Conservation (phyloP, 2,113 vertebrate genomes). For the Heloderma charlesbogerti region DNA sequence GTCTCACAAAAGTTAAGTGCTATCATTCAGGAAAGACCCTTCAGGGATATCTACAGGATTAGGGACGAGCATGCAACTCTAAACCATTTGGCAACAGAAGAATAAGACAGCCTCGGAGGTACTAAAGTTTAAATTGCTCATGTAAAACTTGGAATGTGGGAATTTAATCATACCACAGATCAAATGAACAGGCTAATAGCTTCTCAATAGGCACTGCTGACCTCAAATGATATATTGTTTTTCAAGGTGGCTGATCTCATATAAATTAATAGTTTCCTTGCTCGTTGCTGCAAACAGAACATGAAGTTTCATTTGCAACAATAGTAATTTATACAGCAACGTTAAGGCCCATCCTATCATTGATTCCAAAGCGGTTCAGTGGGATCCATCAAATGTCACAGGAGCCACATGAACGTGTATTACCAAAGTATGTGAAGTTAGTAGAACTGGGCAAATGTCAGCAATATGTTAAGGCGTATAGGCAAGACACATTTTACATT, state of each 20-base stretch:
- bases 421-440: neutral
- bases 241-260: slow-evolving; percentile 8
- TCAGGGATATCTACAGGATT: neutral
- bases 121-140: slow-evolving; percentile 19
- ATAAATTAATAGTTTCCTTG: neutral
- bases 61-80: neutral
- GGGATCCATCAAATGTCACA: neutral
- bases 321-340: neutral
- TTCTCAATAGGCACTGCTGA: neutral
- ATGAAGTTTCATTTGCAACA: neutral
- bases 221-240: neutral
- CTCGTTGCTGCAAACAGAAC: neutral
- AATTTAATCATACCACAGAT: neutral
- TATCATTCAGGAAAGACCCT: neutral
- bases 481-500: neutral
- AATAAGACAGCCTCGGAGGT: neutral
- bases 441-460: neutral
- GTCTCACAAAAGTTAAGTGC: slow-evolving; percentile 11
- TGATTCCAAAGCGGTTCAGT: neutral
- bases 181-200: neutral
- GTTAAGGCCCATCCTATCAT: neutral
- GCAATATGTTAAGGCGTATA: neutral
- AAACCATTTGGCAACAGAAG: neutral
- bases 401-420: neutral
- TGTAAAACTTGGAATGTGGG: neutral